Percentiles rank a stretch among this genome's conserved stretches.
Evolutionary conservation across 53 echinoderm and acorn worm genomes (phyloP).

Genomic region (Stichopus horrens): DNA sequence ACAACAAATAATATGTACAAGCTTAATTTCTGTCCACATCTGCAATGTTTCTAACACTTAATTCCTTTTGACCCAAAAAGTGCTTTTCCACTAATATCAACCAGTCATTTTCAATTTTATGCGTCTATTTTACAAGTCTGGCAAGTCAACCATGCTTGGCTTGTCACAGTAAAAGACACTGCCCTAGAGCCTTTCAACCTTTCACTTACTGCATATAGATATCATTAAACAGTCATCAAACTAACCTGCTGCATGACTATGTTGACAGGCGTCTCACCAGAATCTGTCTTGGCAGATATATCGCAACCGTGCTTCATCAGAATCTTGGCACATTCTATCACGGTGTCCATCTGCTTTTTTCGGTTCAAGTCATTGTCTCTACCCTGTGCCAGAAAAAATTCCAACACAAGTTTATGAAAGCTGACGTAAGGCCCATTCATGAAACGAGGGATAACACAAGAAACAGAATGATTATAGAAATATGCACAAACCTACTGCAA

Average conservation of each 20-base stretch:
- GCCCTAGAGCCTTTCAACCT: background rate
- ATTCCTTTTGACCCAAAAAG: no score
- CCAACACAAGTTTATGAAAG: no score
- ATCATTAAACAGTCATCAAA: background rate
- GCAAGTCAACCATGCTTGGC: background rate
- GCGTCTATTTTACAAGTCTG: no score
- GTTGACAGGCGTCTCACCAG: constrained; percentile 60
- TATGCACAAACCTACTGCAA: no score
- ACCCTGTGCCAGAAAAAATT: background rate
- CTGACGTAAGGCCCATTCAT: no score
- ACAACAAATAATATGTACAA: no score
- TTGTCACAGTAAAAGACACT: background rate
- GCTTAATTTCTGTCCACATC: no score
- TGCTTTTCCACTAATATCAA: no score
- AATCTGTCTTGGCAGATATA: constrained; percentile 46
- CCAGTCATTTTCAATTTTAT: no score
- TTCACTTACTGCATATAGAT: background rate
- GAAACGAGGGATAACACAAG: no score
- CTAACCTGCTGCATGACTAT: constrained; percentile 57
- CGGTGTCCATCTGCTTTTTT: background rate
- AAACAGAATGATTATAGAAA: no score
- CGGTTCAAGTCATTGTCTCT: background rate
- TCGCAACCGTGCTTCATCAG: constrained; percentile 56
- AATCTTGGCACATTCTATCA: constrained; percentile 35
- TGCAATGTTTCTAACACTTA: no score